Evolutionary conservation across 2,113 vertebrate species (phyloP), one percentile per base, ranked within the genome.

Genomic region (Pipa parva): DNA sequence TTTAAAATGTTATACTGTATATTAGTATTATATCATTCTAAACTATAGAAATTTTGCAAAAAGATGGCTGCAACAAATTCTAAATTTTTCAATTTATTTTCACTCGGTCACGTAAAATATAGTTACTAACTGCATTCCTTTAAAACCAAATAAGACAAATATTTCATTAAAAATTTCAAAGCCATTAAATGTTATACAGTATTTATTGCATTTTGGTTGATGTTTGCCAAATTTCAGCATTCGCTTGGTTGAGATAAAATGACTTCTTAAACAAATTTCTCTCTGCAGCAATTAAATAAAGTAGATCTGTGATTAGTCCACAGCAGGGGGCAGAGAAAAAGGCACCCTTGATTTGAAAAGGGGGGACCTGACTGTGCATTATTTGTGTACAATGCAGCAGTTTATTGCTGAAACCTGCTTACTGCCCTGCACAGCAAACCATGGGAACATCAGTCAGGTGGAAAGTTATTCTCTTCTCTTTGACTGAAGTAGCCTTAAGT

Each of bases 341-440:
- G 93, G 94, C 93, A 97, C 94, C 92, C 95, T 99, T 96, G 95
- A 97, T 95, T 97, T 92, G 91, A 93, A 99, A 97, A 92, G 92
- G 91, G 87, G 88, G 90, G 93, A 95, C 93, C 94, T 94, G 95
- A 93, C 94, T 91, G 90, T 87, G 92, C 93, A 96, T 98, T 97
- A 94, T 95, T 84, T 92, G 84, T 81, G 90, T 91, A 98, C 97
- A 99, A 99, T 94, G 92, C 88, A 80, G 83, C 90, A 97, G 95
- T 98, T 99, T 97, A 97, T 99, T 97, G 94, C 97, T 90, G 92
- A 94, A 93, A 95, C 95, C 95, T 98, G 94, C 95, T 97, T 98
- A 93, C 93, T 87, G 91, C 90, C 90, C 85, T 92, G 92, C 92
- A 93, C 84, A 13, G 80, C 82, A 91, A 93, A 93, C 97, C 97